These are phyloP conservation scores for Acanthurus tractus DNA, from an alignment of 2,797 vertebrate species.

Conservation along the genomic window DNA sequence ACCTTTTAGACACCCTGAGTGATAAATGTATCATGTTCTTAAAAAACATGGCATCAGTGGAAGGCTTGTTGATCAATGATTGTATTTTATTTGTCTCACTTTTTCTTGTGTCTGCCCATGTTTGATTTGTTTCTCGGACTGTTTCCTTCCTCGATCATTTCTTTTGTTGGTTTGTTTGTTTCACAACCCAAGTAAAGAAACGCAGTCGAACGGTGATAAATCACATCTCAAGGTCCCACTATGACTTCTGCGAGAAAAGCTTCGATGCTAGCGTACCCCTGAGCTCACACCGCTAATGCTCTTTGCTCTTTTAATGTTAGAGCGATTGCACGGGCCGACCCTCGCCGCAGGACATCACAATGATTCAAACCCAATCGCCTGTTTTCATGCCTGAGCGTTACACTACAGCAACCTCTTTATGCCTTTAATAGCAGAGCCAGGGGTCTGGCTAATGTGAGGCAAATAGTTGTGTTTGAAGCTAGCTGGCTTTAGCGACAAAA, in stretches of 20 bases:
- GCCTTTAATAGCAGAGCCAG: constrained; percentile 30
- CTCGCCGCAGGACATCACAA: neutral
- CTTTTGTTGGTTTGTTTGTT: constrained; percentile 11
- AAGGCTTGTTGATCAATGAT: constrained; percentile 76
- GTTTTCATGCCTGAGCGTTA: constrained; percentile 42
- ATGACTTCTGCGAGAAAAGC: neutral
- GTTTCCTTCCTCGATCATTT: neutral
- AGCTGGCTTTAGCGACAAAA: constrained; percentile 11
- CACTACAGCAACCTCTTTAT: constrained; percentile 13
- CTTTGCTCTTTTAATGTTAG: neutral
- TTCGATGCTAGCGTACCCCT: neutral
- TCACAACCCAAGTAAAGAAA: constrained; percentile 8
- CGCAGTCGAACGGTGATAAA: constrained; percentile 12
- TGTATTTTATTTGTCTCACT: constrained; percentile 66
- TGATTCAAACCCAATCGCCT: constrained; percentile 16
- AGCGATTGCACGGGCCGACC: constrained; percentile 15
- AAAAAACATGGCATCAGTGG: constrained; percentile 71
- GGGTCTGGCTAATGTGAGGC: constrained; percentile 35
- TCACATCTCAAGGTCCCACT: neutral
- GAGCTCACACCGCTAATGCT: constrained; percentile 16
- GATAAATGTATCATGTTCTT: constrained; percentile 76
- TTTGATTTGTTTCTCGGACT: constrained; percentile 21
- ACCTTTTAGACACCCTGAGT: constrained; percentile 69
- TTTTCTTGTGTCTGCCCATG: constrained; percentile 14
- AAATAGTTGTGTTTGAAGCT: constrained; percentile 12